Evolutionary conservation across 2,888 invertebrate genomes (phyloP).

Genomic region (Tipula helvola): DNA sequence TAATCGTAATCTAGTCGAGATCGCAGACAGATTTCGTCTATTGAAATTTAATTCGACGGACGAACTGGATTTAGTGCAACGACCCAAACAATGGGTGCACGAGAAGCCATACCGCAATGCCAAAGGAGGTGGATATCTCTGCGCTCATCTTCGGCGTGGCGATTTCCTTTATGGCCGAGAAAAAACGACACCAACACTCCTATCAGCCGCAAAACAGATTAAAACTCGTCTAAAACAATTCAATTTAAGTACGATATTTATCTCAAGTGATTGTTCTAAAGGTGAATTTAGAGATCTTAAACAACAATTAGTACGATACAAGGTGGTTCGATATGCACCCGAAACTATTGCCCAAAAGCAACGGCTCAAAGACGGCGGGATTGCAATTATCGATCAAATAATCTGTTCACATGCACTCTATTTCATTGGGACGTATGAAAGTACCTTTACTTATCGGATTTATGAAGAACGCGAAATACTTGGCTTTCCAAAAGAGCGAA

Average conservation of each 20-base stretch:
- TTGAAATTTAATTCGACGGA: slow-evolving; percentile 50
- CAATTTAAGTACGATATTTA: slow-evolving; percentile 50
- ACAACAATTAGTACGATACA: slow-evolving; percentile 24
- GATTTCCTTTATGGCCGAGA: slow-evolving; percentile 72
- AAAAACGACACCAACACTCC: slow-evolving; percentile 64
- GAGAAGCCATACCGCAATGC: slow-evolving; percentile 41
- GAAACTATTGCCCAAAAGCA: slow-evolving; percentile 26
- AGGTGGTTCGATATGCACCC: slow-evolving; percentile 26
- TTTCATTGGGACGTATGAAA: slow-evolving; percentile 87
- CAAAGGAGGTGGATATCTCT: slow-evolving; percentile 59
- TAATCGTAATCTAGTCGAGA: slow-evolving; percentile 47
- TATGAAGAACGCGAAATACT: slow-evolving; percentile 95
- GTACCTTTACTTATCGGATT: slow-evolving; percentile 92
- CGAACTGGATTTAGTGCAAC: slow-evolving; percentile 42
- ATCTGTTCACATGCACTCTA: slow-evolving; percentile 73
- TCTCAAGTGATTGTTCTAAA: slow-evolving; percentile 72
- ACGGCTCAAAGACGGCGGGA: slow-evolving; percentile 58
- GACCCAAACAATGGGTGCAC: slow-evolving; percentile 48
- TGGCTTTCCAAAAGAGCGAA: slow-evolving; percentile 65
- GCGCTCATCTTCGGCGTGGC: slow-evolving; percentile 74
- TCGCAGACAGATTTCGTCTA: slow-evolving; percentile 55
- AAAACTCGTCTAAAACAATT: slow-evolving; percentile 42
- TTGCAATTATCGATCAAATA: slow-evolving; percentile 91
- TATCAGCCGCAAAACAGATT: slow-evolving; percentile 65
- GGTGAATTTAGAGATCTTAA: slow-evolving; percentile 36